These are phyloP conservation scores for Nylanderia fulva DNA, from an alignment of 1,140 invertebrate species.

Conservation along the genomic window DNA sequence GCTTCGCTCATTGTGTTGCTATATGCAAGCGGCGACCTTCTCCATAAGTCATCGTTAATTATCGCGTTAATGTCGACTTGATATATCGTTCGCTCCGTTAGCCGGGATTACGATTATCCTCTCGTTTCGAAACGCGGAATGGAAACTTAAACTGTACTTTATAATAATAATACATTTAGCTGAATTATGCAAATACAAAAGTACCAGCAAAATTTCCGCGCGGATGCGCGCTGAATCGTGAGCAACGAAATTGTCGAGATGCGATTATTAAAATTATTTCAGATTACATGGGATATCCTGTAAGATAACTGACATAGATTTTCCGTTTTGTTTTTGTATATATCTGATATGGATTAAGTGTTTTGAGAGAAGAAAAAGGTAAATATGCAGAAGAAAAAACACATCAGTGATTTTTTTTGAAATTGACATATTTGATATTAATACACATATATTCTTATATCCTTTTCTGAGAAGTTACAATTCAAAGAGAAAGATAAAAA, in stretches of 20 bases:
- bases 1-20: constrained; percentile 63
- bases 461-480: no score
- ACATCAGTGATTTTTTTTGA: no score
- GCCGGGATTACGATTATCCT: constrained; percentile 66
- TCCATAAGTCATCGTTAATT: constrained; percentile 74
- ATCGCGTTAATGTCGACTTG: constrained; percentile 65
- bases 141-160: constrained; percentile 39
- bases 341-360: no score
- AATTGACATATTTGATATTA: no score
- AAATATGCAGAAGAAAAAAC: no score
- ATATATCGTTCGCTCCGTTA: constrained; percentile 67
- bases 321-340: no score
- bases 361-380: no score
- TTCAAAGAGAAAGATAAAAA: no score
- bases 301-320: neutral
- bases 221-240: neutral
- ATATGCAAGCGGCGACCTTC: constrained; percentile 28
- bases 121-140: constrained; percentile 8
- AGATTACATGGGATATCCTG: neutral
- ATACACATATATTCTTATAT: no score
- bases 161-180: constrained; percentile 43
- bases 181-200: neutral
- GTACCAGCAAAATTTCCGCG: neutral
- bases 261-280: neutral
- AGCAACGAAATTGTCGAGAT: neutral